Conservation (phyloP, 2,888 invertebrate species). For the Scotopteryx bipunctaria region DNA sequence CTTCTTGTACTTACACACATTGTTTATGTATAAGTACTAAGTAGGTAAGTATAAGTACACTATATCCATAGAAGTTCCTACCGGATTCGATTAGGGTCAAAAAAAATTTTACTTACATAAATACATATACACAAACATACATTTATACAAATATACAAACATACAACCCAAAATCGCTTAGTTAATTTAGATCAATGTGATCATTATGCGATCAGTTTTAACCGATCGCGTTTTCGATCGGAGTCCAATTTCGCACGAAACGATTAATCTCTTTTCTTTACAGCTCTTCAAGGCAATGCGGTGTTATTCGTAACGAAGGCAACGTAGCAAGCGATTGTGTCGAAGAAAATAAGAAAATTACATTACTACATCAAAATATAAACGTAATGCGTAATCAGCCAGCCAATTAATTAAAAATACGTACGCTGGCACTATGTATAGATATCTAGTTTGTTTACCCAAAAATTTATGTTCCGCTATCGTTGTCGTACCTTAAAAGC, state of each 20-base stretch:
- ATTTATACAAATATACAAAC: no score
- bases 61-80: no score
- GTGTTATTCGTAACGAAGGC: slow-evolving; percentile 6
- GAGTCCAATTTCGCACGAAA: not conserved
- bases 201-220: not conserved
- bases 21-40: no score
- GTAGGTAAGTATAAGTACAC: no score
- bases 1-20: no score
- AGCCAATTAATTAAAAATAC: slow-evolving; percentile 35
- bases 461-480: slow-evolving; percentile 17
- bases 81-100: no score
- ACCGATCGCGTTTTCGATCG: not conserved
- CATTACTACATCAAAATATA: slow-evolving; percentile 2
- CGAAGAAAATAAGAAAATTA: slow-evolving; percentile 1
- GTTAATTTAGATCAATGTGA: no score
- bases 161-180: no score
- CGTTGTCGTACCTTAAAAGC: slow-evolving; percentile 24
- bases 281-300: not conserved
- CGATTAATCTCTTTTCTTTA: not conserved
- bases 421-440: slow-evolving; percentile 33
- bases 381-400: slow-evolving; percentile 18
- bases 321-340: slow-evolving; percentile 4
- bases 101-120: no score
- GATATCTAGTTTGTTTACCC: slow-evolving; percentile 15
- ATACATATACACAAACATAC: no score